phyloP scores from a whole-genome alignment of 2,113 vertebrate species.

The Phrynosoma blainvillii region DNA sequence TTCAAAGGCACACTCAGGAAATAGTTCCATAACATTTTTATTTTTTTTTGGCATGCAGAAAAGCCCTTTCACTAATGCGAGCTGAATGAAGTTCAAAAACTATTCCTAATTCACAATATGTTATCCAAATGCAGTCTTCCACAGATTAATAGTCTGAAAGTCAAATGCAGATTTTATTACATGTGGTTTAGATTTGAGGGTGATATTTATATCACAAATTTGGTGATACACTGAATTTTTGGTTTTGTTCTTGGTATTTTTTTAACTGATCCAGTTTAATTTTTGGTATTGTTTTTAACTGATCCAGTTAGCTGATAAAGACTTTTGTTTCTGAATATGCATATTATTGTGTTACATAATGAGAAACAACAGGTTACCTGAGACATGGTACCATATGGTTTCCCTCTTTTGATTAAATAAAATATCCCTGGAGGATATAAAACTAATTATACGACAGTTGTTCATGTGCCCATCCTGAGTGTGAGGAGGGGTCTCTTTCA shows the following conservation, averaged over 20 bases:
- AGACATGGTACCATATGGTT: background rate
- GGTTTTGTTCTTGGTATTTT: no score
- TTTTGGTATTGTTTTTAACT: background rate
- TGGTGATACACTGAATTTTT: background rate
- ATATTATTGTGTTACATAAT: background rate
- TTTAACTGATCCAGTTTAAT: background rate
- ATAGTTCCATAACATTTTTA: no score
- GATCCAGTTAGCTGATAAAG: background rate
- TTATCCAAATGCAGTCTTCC: background rate
- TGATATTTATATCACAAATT: background rate
- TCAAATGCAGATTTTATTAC: background rate
- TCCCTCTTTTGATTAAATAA: background rate
- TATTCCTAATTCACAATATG: background rate
- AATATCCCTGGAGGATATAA: background rate
- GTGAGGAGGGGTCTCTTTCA: no score
- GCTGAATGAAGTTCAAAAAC: background rate
- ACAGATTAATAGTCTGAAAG: background rate
- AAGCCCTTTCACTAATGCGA: background rate
- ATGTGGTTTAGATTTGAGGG: background rate
- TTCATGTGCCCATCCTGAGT: no score
- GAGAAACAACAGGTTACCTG: background rate
- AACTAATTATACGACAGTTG: no score
- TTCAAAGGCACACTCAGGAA: background rate
- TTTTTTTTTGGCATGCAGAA: no score
- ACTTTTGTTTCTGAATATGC: background rate